These are phyloP conservation scores for Sepiola atlantica DNA, from an alignment of 2,888 invertebrate genomes.

Conservation along the genomic window DNA sequence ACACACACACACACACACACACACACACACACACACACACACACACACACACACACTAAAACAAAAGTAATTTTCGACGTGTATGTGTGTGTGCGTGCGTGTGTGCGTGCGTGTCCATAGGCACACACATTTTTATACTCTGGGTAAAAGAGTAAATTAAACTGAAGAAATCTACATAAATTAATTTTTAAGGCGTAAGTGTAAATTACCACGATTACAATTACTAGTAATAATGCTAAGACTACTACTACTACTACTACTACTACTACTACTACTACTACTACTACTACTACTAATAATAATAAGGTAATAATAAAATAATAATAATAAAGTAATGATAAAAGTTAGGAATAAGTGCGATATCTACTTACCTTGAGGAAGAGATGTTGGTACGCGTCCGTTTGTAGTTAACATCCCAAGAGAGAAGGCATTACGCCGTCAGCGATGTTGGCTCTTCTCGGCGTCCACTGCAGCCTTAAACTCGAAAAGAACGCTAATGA, in stretches of 20 bases:
- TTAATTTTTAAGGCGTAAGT: no score
- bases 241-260: no score
- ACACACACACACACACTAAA: no score
- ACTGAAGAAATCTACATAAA: no score
- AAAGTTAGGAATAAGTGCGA: not conserved
- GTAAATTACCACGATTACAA: no score
- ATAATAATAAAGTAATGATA: no score
- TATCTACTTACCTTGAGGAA: not conserved
- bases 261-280: not conserved
- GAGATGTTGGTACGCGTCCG: slow-evolving; percentile 5
- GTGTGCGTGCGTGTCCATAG: not conserved
- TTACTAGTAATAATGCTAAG: no score
- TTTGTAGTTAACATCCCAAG: not conserved
- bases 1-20: no score
- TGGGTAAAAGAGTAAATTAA: no score
- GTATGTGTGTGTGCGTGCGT: not conserved
- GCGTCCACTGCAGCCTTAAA: slow-evolving; percentile 11
- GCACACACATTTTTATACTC: not conserved
- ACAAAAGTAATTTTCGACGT: no score
- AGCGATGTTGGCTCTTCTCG: slow-evolving; percentile 17
- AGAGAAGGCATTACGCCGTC: not conserved
- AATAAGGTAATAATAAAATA: no score
- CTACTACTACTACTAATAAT: not conserved
- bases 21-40: no score
- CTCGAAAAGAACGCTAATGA: not conserved